Percentiles rank a stretch among this genome's conserved stretches.
Conservation (phyloP, 2,888 invertebrate genomes). For the Noctua comes region DNA sequence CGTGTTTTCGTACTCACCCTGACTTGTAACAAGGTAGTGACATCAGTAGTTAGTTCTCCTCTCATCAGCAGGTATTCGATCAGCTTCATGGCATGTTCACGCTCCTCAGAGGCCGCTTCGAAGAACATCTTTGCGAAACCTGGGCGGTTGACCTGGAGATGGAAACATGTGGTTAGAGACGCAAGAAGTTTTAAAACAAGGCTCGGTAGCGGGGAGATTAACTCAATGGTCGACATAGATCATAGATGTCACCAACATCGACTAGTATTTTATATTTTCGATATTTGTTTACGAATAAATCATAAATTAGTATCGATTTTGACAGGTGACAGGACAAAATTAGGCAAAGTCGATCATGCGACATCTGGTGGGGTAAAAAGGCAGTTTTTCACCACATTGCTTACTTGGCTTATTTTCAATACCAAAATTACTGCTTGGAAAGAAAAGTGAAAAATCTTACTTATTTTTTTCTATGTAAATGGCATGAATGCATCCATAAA, state of each 20-base stretch:
- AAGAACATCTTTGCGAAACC: conserved; percentile 97
- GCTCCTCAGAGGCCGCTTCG: conserved; percentile 95
- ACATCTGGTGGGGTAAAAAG: no score
- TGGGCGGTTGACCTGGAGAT: conserved; percentile 92
- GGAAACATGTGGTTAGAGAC: background rate
- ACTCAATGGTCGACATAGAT: no score
- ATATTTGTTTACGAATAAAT: no score
- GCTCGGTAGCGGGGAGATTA: background rate
- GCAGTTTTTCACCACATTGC: no score
- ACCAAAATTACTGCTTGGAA: background rate
- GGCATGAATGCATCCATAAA: background rate
- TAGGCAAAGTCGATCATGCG: no score
- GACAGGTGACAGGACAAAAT: no score
- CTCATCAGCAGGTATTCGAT: conserved; percentile 97
- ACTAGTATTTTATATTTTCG: no score
- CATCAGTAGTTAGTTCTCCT: conserved; percentile 92
- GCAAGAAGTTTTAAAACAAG: background rate
- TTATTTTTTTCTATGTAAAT: background rate
- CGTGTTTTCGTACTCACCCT: conserved; percentile 75
- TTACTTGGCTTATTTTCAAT: no score
- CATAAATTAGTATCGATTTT: no score
- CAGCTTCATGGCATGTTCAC: conserved; percentile 96
- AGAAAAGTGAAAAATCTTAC: background rate
- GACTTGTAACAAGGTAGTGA: conserved; percentile 91
- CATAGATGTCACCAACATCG: no score